Base-by-base conservation (phyloP, 2,113 vertebrate species). In the Telmatochromis sp. region DNA sequence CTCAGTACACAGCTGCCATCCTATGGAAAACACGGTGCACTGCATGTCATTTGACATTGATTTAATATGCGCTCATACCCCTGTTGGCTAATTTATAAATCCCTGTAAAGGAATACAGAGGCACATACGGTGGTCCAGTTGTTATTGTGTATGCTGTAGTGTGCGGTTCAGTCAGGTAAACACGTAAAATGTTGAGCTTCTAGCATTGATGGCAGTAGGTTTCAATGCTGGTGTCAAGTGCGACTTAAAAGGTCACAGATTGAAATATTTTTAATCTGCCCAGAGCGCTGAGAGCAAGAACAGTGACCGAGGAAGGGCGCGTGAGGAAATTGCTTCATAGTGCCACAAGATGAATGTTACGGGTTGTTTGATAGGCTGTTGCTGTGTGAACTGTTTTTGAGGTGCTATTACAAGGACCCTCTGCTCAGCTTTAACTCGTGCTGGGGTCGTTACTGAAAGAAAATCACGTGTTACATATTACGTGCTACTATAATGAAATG, bases 1-100 rank as follows among this genome's bases (percentile, higher is more conserved):
- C 47, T 94, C 86, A 87, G 91, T 84, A 42, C 90, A 93, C 93
- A 87, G 91, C 94, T 95, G 94, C 94, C 95, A 85, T 92, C 95
- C 90, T 60, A 92, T 94, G 95, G 94, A 90, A 81, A 90, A 88
- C 80, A 85, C 10, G 5, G 87, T 81, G 91, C 87, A 93, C 91
- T 94, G 83, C 94, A 94, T 79, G 73, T 31, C 87, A 82, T 33
- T 14, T 91, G 90, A 84, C 81, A 31, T 31, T 60, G 57, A 7
- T 51, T 51, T 47, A n/a, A 28, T 12, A 49, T 51, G 26, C 28
- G 19, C 26, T 51, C 17, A 78, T 51, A 31, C 17, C 45, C 26
- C 26, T 51, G 17, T 78, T 78, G 26, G 73, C 73, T 49, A 31
- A 31, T 51, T 49, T 6, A 51, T 51, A 78, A 78, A n/a, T 78